Conservation (phyloP, 2,888 invertebrate species). For the Dilophus febrilis region DNA sequence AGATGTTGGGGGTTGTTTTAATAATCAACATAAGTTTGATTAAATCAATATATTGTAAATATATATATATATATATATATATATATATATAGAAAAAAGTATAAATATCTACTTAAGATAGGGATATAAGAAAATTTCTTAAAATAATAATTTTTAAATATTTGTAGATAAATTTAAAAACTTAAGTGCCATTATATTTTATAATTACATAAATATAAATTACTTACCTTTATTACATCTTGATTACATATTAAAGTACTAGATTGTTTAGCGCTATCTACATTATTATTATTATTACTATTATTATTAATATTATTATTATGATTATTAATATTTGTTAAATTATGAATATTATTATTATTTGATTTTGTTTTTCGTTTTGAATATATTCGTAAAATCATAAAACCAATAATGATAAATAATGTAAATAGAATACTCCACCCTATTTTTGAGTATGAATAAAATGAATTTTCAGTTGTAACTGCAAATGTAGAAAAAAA, state of each 20-base stretch:
- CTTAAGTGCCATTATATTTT: too few species aligned
- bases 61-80: too few species aligned
- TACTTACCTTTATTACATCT: conserved; percentile 9
- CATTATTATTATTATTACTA: conserved; percentile 2
- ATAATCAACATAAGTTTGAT: too few species aligned
- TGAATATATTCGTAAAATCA: conserved; percentile 9
- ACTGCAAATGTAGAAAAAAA: background rate
- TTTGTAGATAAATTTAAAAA: too few species aligned
- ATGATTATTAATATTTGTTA: conserved; percentile 4
- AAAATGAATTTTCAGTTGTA: conserved; percentile 20
- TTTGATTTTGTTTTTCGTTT: conserved; percentile 3
- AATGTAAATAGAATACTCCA: conserved; percentile 28
- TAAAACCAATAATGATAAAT: conserved; percentile 7
- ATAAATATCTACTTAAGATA: too few species aligned
- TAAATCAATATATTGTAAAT: too few species aligned
- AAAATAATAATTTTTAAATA: too few species aligned
- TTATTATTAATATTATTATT: too few species aligned
- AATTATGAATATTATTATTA: too few species aligned
- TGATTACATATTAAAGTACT: conserved; percentile 5
- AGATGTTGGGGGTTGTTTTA: too few species aligned
- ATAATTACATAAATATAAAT: conserved; percentile 8
- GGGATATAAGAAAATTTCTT: too few species aligned
- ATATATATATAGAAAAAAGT: too few species aligned
- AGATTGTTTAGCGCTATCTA: conserved; percentile 8
- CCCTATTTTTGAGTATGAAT: conserved; percentile 29